Conservation (phyloP, 2,797 vertebrate species). For the Enteromius thamalakanensis region DNA sequence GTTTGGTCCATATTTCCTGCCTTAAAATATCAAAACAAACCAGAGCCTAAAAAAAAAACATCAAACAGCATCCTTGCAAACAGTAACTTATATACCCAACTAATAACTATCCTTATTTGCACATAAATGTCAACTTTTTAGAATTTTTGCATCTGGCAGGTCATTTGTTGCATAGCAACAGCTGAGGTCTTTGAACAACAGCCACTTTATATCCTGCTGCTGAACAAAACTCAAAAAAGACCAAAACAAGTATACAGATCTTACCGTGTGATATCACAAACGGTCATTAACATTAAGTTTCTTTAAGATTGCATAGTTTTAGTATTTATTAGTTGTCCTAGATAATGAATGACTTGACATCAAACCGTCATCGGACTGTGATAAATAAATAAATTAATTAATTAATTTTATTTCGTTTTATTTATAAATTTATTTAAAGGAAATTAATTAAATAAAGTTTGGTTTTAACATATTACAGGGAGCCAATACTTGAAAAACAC, state of each 20-base stretch:
- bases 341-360: neutral
- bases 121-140: constrained; percentile 9
- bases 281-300: neutral
- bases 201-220: neutral
- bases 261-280: neutral
- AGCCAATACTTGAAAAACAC: neutral
- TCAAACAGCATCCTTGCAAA: neutral
- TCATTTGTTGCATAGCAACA: constrained; percentile 48
- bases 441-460: neutral
- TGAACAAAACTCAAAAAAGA: constrained; percentile 17
- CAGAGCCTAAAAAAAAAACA: neutral
- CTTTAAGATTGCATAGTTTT: neutral
- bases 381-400: neutral
- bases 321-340: neutral
- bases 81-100: neutral
- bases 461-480: neutral
- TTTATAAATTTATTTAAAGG: neutral
- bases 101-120: constrained; percentile 36
- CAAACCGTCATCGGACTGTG: neutral
- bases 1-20: neutral
- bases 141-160: constrained; percentile 19
- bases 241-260: neutral
- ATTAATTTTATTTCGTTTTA: neutral
- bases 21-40: constrained; percentile 1
- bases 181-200: constrained; percentile 11